phyloP scores from a whole-genome alignment of 2,113 vertebrate genomes.

The Gila orcuttii region DNA sequence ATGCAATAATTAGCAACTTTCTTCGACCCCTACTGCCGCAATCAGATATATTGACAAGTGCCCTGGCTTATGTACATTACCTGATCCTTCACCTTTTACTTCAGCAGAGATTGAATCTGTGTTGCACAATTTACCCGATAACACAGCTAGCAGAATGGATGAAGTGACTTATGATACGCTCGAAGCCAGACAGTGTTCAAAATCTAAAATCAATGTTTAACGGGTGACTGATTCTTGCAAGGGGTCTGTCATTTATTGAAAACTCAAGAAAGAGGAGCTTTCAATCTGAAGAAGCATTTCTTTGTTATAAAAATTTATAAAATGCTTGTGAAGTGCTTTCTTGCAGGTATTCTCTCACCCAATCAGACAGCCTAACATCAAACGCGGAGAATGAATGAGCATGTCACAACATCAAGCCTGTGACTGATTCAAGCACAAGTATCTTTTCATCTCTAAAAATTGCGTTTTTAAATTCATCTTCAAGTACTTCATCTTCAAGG shows the following conservation, averaged over 20 bases:
- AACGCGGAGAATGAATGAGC: neutral
- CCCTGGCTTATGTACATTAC: slow-evolving; percentile 17
- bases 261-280: neutral
- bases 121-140: slow-evolving; percentile 25
- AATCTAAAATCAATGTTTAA: slow-evolving; percentile 34
- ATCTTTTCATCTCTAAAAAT: neutral
- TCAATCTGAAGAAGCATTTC: neutral
- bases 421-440: neutral
- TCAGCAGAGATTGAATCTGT: slow-evolving; percentile 16
- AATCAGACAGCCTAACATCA: neutral
- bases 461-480: neutral
- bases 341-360: neutral
- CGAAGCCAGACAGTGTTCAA: neutral
- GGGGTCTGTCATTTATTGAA: slow-evolving; percentile 12
- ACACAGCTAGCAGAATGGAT: neutral
- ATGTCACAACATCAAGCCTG: neutral
- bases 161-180: slow-evolving; percentile 5
- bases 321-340: neutral
- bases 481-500: neutral
- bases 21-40: neutral
- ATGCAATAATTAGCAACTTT: slow-evolving; percentile 19
- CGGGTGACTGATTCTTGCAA: slow-evolving; percentile 21
- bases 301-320: neutral
- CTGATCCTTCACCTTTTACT: slow-evolving; percentile 18
- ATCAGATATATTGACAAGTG: slow-evolving; percentile 23